Evolutionary conservation across 2,888 invertebrate genomes (phyloP), one percentile per base, ranked within the genome.

Genomic region (Erebia ligea): DNA sequence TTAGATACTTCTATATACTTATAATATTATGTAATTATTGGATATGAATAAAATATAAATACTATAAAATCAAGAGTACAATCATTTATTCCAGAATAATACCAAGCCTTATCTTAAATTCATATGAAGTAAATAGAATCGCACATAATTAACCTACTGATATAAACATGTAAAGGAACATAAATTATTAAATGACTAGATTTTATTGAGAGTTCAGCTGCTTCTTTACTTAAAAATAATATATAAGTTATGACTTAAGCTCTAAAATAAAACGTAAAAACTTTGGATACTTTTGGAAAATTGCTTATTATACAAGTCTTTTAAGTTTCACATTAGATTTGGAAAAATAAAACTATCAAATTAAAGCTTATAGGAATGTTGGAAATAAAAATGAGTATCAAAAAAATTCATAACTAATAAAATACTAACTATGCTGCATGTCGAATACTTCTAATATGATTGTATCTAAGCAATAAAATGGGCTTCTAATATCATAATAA

Each of bases 141-240:
- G 13, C 40, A 65, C 52, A 9, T 57, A 21, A 42, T 45, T 65
- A 21, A 52, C 17, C 15, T 48, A 48, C 13, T 50, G 50, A 50
- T 50, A 13, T 56, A 17, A 56, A 52, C 19, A 15, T 48, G 6
- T 19, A 65, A 73, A 73, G 73, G 73, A 73, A 68, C 45, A 42
- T 59, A 66, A 70, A 56, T 9, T 52, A 52, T 57, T 61, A 48
- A 56, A 65, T 73, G 73, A 73, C 70, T 70, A 70, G 73, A 73
- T 68, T 45, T 42, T 10, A 66, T 45, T 66, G 64, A 64, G 63
- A 65, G 56, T 45, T 42, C 19, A 57, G 52, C 56, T 56, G 17
- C 17, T 56, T 66, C 21, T 66, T 66, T 42, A 19, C 15, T 45
- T 56, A 42, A 2, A 62, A 25, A 17, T 45, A 48, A 15, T 19